Evolutionary conservation across 2,113 vertebrate species (phyloP).

Genomic region (Eulacestoma nigropectus): DNA sequence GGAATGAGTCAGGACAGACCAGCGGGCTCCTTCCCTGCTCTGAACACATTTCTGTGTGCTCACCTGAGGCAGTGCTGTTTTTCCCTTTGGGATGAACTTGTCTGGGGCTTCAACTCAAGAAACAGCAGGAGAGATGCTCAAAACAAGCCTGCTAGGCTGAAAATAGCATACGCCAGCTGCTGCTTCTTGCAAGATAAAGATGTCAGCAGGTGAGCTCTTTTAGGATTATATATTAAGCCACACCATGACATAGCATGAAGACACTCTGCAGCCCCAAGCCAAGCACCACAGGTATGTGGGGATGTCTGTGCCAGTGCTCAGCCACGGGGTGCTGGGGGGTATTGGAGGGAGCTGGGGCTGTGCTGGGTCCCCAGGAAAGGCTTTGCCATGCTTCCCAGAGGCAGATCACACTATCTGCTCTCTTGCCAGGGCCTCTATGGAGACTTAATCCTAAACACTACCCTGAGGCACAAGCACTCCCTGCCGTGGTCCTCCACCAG

Average conservation of each 20-base stretch:
- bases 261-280: fast-evolving
- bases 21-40: neutral
- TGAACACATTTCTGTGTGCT: neutral
- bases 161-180: neutral
- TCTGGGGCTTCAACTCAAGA: neutral
- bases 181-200: neutral
- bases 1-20: neutral
- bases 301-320: neutral
- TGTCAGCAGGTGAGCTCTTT: slow-evolving; percentile 19
- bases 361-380: fast-evolving
- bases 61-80: fast-evolving
- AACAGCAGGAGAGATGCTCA: neutral
- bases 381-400: neutral
- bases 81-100: neutral
- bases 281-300: fast-evolving
- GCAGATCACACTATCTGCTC: neutral
- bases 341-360: neutral
- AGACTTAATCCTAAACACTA: neutral
- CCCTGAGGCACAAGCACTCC: neutral
- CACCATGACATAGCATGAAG: fast-evolving
- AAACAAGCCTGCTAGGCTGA: neutral
- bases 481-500: fast-evolving
- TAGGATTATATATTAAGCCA: neutral
- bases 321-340: fast-evolving
- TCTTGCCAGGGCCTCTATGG: neutral